phyloP scores from a whole-genome alignment of 2,888 invertebrate genomes.

The Blera fallax region DNA sequence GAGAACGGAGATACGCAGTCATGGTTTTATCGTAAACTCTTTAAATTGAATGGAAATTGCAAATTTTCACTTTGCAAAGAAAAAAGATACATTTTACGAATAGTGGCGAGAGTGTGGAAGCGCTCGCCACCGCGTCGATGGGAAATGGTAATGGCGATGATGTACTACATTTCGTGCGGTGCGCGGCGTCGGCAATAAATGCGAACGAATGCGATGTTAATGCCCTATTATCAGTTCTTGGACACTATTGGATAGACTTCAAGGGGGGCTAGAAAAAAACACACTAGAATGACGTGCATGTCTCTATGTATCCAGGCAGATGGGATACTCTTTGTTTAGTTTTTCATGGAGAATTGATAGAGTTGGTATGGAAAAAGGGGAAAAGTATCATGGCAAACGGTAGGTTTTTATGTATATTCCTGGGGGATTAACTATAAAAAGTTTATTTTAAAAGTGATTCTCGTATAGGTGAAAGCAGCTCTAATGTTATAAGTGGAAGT shows the following conservation, averaged over 20 bases:
- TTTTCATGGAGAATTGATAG: background rate
- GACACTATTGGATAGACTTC: slow-evolving; percentile 6
- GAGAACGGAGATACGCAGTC: slow-evolving; percentile 39
- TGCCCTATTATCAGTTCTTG: slow-evolving; percentile 50
- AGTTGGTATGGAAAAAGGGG: background rate
- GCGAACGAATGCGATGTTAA: slow-evolving; percentile 47
- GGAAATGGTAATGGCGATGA: slow-evolving; percentile 25
- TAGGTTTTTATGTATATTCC: background rate
- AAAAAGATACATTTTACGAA: slow-evolving; percentile 8
- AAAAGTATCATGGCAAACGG: background rate
- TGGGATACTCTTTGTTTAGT: slow-evolving; percentile 4
- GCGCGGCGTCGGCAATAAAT: slow-evolving; percentile 1
- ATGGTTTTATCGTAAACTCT: slow-evolving; percentile 55
- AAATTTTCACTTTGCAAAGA: slow-evolving; percentile 60
- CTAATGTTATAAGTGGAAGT: background rate
- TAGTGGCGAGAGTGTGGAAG: slow-evolving; percentile 19
- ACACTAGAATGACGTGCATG: background rate
- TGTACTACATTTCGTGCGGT: slow-evolving; percentile 18
- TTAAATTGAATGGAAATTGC: slow-evolving; percentile 69
- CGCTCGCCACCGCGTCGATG: background rate
- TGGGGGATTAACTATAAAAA: background rate
- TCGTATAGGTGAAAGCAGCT: background rate
- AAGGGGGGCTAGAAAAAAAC: background rate
- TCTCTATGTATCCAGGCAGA: background rate
- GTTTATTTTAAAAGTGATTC: background rate